A percentile compares a stretch with the other conserved stretches of the same genome.
Conservation (phyloP, 2,888 invertebrate genomes). For the Saturnia japonica region DNA sequence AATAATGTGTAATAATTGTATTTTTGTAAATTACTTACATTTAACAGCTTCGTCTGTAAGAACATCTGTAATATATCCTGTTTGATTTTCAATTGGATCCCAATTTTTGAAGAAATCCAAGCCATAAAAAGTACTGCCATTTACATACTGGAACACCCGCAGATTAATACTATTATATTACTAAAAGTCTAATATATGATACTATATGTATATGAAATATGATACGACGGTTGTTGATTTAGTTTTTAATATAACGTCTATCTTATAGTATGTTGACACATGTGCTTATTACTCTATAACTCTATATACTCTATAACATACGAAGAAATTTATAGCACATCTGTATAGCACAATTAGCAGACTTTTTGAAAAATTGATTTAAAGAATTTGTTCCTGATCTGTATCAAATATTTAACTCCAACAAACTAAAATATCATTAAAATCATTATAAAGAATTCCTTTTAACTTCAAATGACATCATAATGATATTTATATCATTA, state of each 20-base stretch:
- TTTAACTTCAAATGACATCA: neutral
- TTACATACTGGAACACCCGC: constrained; percentile 42
- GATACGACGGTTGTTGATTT: neutral
- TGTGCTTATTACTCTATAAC: neutral
- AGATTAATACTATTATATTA: neutral
- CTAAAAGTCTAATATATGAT: neutral
- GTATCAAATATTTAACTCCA: neutral
- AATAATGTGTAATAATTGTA: too few species aligned
- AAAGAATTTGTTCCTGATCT: neutral
- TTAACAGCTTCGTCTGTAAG: constrained; percentile 47
- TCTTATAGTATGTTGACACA: neutral
- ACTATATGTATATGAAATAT: too few species aligned
- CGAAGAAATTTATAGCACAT: neutral
- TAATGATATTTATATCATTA: neutral
- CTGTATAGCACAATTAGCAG: neutral
- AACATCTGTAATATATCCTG: constrained; percentile 48
- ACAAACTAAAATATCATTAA: neutral
- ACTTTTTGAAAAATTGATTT: neutral
- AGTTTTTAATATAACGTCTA: neutral
- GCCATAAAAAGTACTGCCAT: constrained; percentile 45
- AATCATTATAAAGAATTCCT: neutral
- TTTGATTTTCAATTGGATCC: constrained; percentile 42
- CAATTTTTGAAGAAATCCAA: constrained; percentile 48
- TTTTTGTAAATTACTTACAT: constrained; percentile 32
- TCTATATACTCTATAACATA: too few species aligned